Evolutionary conservation across 1,140 invertebrate genomes (phyloP), one percentile per base, ranked within the genome.

Genomic region (Temnothorax curvispinosus): DNA sequence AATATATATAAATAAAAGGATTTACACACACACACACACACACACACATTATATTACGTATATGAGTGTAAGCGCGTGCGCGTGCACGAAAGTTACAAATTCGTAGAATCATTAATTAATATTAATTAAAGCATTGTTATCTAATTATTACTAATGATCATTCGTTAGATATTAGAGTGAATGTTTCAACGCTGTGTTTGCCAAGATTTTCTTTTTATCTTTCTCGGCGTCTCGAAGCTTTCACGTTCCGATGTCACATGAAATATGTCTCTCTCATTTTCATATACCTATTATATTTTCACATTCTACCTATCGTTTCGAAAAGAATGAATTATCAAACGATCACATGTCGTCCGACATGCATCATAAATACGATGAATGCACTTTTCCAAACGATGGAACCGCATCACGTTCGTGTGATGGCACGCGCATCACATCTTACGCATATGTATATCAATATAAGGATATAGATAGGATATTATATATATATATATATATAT

Each of bases 391-490:
- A 56, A 58, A 56, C 13, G n/a, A 38, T 18, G 7, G 18, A 44
- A 56, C 38, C 72, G 21, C 21, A n/a, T 11, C 50, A 52, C 35
- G 65, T 75, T 76, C 35, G 82, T 65, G 50, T 62, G 60, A 2
- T 71, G 38, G 84, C 74, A 86, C 74, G 41, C 72, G 60, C 52
- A 18, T 54, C 35, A 32, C 54, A 86, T 32, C 27, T 86, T 86
- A 86, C 52, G 64, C 72, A 47, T 90, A 88, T 91, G 64, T 88
- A 90, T 90, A 87, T 90, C 72, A 72, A 88, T 72, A 87, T 78
- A 44, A 82, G 15, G 15, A 75, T 54, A 74, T n/a, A 69, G 67
- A 91, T 89, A 93, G 65, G 50, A 88, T 85, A 44, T 11, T 21
- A 50, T 27, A 32, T 65, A 5, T n/a, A 11, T 38, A 2, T n/a